Base-by-base conservation (phyloP, 2,888 invertebrate species). In the Erynnis tages region DNA sequence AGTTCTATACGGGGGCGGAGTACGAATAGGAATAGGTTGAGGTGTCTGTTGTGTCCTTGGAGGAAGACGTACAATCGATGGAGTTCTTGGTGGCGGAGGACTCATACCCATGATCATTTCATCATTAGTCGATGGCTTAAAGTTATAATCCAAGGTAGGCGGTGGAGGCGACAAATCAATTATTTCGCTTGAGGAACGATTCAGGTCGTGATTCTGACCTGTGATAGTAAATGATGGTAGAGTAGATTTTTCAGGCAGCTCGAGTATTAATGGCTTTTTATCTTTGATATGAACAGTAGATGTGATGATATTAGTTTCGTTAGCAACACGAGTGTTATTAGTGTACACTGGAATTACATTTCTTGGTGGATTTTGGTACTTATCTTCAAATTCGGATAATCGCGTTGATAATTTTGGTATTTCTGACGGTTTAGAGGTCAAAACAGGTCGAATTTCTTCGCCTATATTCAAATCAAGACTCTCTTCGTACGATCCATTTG, bases 81-180 rank as follows among this genome's bases (percentile, higher is more conserved):
- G 73, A 1, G 73, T 76, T 54, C 77, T 73, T 13, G 84, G 82
- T 47, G 91, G 91, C 8, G 91, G 91, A 32, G 91, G 91, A 65
- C 83, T 90, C 82, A 91, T 88, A 0, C 91, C 91, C 87, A 91
- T 86, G n/a, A 91, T 90, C 69, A 76, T 79, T 54, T 90, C 90
- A 70, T 87, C 83, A 57, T 82, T 83, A 6, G 76, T 80, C 7
- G 87, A 79, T 8, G 88, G 82, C 49, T 83, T 87, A 41, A 84
- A 86, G 55, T 72, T 86, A 53, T 82, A 84, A 59, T 86, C 82
- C 58, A 80, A 66, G 1, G 82, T 83, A 4, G 85, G 87, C 4
- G 89, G 89, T n/a, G 90, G 90, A 8, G 90, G 90, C 21, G 90
- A 89, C n/a, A 90, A 71, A 57, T 90, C 82, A 57, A 89, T 76